A percentile compares a stretch with the other conserved stretches of the same genome.
Evolutionary conservation across 2,888 invertebrate genomes (phyloP).

Genomic region (Athetis lepigone): DNA sequence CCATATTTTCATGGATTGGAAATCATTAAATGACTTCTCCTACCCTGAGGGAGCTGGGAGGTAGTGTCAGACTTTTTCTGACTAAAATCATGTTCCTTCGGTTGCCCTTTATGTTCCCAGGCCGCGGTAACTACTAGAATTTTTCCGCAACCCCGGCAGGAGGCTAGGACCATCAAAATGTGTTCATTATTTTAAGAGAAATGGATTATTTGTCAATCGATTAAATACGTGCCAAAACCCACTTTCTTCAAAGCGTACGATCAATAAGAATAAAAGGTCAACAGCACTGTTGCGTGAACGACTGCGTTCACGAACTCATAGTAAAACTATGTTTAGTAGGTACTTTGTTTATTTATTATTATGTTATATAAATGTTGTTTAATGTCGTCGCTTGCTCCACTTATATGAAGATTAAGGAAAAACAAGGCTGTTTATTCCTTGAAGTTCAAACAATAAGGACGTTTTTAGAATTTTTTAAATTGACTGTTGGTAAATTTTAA

Average conservation of each 20-base stretch:
- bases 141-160: too few species aligned
- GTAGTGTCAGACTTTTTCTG: too few species aligned
- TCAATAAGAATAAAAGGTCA: slow-evolving; percentile 63
- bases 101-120: too few species aligned
- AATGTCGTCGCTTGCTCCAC: slow-evolving; percentile 53
- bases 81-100: too few species aligned
- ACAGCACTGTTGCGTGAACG: slow-evolving; percentile 58
- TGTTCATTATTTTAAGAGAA: too few species aligned
- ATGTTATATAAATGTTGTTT: slow-evolving; percentile 59
- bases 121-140: too few species aligned
- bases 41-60: too few species aligned
- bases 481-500: slow-evolving; percentile 6
- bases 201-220: too few species aligned
- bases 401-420: slow-evolving; percentile 38
- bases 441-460: slow-evolving; percentile 1
- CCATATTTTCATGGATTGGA: too few species aligned
- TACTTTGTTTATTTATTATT: slow-evolving; percentile 70
- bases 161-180: too few species aligned
- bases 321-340: slow-evolving; percentile 61
- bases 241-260: slow-evolving; percentile 22
- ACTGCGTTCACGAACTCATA: slow-evolving; percentile 54
- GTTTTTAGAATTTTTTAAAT: background rate
- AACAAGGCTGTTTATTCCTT: slow-evolving; percentile 10
- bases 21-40: too few species aligned
- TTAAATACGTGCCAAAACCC: too few species aligned